Conservation (phyloP, 1,140 invertebrate genomes). For the Leptopilina boulardi region DNA sequence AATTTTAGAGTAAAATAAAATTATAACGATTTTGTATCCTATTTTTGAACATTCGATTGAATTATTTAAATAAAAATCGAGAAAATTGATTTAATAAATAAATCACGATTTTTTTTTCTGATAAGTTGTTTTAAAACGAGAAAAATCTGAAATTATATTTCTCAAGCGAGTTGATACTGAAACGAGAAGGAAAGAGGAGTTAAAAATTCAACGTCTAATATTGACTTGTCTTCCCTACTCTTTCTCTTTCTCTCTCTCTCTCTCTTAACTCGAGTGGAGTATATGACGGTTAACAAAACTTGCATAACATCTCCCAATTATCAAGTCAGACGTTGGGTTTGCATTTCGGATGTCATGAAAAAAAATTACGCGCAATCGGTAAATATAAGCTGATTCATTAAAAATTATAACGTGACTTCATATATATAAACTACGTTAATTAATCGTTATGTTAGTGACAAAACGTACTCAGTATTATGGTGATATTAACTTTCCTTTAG, state of each 20-base stretch:
- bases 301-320: conserved; percentile 22
- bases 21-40: too few relatives aligned
- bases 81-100: neutral
- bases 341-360: neutral
- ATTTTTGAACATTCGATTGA: too few relatives aligned
- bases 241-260: too few relatives aligned
- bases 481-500: neutral
- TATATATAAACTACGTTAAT: neutral
- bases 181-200: neutral
- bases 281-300: conserved; percentile 20
- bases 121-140: neutral
- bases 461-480: neutral
- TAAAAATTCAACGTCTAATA: conserved; percentile 9
- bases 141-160: neutral
- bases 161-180: neutral
- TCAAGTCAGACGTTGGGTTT: conserved; percentile 17
- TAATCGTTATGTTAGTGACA: neutral
- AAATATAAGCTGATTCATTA: neutral
- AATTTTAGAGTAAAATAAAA: too few relatives aligned
- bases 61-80: too few relatives aligned
- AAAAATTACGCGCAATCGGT: conserved; percentile 1
- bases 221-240: conserved; percentile 11
- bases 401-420: neutral
- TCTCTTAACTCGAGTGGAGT: neutral
- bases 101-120: neutral